Evolutionary conservation across 2,113 vertebrate species (phyloP), one percentile per base, ranked within the genome.

Genomic region (Australoheros scitulus): DNA sequence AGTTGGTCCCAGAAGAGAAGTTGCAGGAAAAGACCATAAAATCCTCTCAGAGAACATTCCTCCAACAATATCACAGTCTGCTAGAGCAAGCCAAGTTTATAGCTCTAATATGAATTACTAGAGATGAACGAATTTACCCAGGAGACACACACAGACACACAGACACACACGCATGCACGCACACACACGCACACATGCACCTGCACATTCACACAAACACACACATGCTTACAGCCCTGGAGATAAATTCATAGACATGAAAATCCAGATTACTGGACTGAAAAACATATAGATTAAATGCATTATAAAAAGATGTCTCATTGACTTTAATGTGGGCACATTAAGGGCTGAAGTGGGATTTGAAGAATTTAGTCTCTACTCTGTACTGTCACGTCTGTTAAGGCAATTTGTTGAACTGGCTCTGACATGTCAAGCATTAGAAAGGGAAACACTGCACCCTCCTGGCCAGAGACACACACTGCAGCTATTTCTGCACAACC

Each of bases 11-110:
- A 68, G 41, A 91, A 61, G 90, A 88, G 77, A 76, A 75, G 82
- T 90, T 79, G 63, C 75, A 87, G 88, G 90, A 89, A 93, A 89
- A 84, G 76, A 87, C 77, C 68, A 86, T 93, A 91, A 94, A 94
- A 85, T 82, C 59, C 81, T 81, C 74, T 83, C 59, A 59, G 82
- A 83, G 81, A 84, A 86, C 74, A 89, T 84, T 94, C 89, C 88
- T 91, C 79, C 61, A 89, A 88, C 85, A 92, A 92, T 90, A 91
- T 91, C 85, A 78, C 88, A 89, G 86, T 56, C 86, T 84, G 38
- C 61, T 81, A 88, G 81, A 82, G 90, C 86, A 84, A 72, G 74
- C 80, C 83, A 84, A 70, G 77, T 83, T 86, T 88, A 89, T 79
- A 75, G 81, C 68, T 90, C 75, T 70, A 79, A 91, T 80, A 70